phyloP scores from a whole-genome alignment of 2,113 vertebrate species.

The Tyto alba region DNA sequence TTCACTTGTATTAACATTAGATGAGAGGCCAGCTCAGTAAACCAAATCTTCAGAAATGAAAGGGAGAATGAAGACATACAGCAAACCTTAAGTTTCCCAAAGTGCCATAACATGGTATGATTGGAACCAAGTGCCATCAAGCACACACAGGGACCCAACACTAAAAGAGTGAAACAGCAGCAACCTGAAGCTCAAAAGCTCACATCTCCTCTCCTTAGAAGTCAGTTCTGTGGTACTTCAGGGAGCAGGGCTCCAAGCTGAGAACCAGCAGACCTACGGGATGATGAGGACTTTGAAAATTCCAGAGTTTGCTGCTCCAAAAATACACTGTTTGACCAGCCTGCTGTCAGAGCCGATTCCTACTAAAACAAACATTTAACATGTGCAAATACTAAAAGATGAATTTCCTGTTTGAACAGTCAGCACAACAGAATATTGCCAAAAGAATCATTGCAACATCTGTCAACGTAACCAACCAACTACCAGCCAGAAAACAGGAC shows the following conservation, averaged over 20 bases:
- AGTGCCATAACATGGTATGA: no score
- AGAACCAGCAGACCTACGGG: not conserved
- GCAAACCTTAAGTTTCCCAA: not conserved
- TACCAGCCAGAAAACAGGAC: conserved; percentile 8
- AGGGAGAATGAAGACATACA: not conserved
- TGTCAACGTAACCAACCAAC: conserved; percentile 45
- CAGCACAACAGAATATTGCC: conserved; percentile 48
- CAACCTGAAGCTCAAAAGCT: not conserved
- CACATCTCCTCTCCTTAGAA: not conserved
- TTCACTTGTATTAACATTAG: not conserved
- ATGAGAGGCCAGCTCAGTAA: not conserved
- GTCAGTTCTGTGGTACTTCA: not conserved
- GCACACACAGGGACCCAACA: not conserved
- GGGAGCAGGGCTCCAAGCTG: not conserved
- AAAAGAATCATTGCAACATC: conserved; percentile 63
- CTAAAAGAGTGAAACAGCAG: not conserved
- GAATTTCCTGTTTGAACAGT: conserved; percentile 67
- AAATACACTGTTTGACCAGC: conserved; percentile 35
- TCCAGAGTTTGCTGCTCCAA: conserved; percentile 1
- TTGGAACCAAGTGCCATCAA: not conserved
- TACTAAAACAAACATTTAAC: conserved; percentile 59
- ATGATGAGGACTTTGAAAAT: not conserved
- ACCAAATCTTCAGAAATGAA: not conserved
- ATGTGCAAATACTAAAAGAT: conserved; percentile 65
- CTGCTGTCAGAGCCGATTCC: conserved; percentile 12